A percentile compares a stretch with the other conserved stretches of the same genome.
Evolutionary conservation across 92 coral and sea anemone genomes (phyloP).

Genomic region (Bergia puertoricense): DNA sequence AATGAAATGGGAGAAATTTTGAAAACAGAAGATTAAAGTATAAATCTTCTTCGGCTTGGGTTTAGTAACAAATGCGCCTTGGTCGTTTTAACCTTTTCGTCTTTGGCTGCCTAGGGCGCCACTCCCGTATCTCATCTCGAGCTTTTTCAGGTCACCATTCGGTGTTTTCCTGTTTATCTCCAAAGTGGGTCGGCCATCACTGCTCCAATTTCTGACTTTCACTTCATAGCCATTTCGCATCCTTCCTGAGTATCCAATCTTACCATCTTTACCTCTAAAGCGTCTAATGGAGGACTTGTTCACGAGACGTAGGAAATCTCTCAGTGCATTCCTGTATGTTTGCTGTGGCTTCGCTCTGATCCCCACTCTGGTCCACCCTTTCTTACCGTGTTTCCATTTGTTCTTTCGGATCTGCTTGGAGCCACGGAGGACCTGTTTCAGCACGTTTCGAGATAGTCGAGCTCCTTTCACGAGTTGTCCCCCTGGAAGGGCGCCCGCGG

Average conservation of each 20-base stretch:
- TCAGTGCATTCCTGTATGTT: constrained; percentile 23
- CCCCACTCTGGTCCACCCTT: constrained; percentile 11
- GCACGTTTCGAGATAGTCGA: constrained; percentile 15
- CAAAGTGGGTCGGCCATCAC: constrained; percentile 30
- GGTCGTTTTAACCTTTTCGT: constrained; percentile 21
- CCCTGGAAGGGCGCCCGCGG: constrained; percentile 29
- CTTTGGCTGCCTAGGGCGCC: background rate
- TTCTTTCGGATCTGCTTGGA: constrained; percentile 10
- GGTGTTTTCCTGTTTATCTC: constrained; percentile 36
- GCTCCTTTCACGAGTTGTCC: constrained; percentile 31
- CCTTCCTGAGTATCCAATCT: background rate
- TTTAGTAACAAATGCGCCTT: too few species aligned
- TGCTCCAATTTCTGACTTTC: constrained; percentile 27
- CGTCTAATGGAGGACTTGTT: constrained; percentile 5
- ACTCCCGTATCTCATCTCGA: constrained; percentile 39
- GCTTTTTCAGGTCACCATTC: constrained; percentile 25
- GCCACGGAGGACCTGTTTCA: constrained; percentile 29
- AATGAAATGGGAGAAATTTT: too few species aligned
- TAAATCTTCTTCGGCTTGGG: too few species aligned
- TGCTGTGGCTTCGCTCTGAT: constrained; percentile 17
- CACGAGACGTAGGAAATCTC: constrained; percentile 26
- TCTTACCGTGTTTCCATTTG: constrained; percentile 3
- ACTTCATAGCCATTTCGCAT: constrained; percentile 33
- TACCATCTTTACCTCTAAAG: background rate
- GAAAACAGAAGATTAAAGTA: too few species aligned